phyloP scores from a whole-genome alignment of 2,888 invertebrate species.

The Ennomos quercinarius region DNA sequence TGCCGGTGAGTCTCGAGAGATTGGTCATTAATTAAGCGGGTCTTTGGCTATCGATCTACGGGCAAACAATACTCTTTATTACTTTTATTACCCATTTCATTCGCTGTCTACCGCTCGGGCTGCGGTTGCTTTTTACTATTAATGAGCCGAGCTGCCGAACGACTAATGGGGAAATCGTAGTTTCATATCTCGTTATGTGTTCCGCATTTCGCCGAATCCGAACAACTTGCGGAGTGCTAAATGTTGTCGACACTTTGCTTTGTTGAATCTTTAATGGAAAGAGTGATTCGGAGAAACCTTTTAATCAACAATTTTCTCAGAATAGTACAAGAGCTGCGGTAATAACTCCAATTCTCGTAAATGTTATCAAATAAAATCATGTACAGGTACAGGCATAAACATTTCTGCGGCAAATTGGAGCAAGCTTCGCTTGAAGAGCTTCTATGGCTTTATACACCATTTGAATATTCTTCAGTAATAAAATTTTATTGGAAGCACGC shows the following conservation, averaged over 20 bases:
- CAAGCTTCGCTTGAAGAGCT: neutral
- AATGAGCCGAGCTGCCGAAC: constrained; percentile 51
- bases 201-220: constrained; percentile 36
- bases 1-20: constrained; percentile 81
- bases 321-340: no score
- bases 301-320: no score
- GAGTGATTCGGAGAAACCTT: no score
- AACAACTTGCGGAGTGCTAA: constrained; percentile 29
- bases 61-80: constrained; percentile 80
- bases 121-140: constrained; percentile 61
- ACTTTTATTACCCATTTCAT: constrained; percentile 76
- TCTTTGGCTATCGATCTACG: constrained; percentile 77
- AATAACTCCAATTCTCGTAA: no score
- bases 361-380: no score
- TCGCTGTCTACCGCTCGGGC: constrained; percentile 58
- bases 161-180: constrained; percentile 46
- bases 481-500: constrained; percentile 5
- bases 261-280: neutral
- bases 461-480: neutral
- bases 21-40: constrained; percentile 81
- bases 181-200: constrained; percentile 44
- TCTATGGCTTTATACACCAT: neutral
- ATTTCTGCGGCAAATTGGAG: neutral
- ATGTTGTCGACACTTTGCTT: constrained; percentile 24
- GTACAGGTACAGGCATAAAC: no score